Evolutionary conservation across 2,797 vertebrate species (phyloP).

Genomic region (Luscinia megarhynchos): DNA sequence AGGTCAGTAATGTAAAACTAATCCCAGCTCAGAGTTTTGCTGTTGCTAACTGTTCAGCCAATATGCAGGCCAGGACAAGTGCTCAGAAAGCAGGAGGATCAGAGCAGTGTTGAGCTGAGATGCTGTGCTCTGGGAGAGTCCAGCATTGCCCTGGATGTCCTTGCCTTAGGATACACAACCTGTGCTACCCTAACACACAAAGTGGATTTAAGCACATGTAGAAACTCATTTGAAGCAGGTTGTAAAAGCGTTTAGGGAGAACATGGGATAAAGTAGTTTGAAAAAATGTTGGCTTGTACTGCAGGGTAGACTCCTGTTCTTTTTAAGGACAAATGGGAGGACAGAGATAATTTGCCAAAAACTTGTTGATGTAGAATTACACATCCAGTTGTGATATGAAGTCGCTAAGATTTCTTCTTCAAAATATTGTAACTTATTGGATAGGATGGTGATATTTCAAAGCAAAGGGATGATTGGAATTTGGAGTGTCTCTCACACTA

Average conservation of each 20-base stretch:
- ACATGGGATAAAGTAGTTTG: not conserved
- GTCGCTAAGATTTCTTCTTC: not conserved
- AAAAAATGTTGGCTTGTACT: not conserved
- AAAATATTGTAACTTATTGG: not conserved
- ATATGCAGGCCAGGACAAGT: not conserved
- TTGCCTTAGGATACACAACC: not conserved
- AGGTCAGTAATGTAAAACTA: constrained; percentile 5
- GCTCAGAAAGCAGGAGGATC: not conserved
- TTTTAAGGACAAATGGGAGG: not conserved
- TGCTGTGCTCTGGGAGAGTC: not conserved
- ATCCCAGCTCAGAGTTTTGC: not conserved
- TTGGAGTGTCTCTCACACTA: not conserved
- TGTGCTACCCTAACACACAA: not conserved
- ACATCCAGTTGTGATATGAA: not conserved
- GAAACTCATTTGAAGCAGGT: not conserved
- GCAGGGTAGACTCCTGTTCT: not conserved
- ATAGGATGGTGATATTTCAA: not conserved
- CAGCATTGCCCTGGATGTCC: not conserved
- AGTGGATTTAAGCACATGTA: not conserved
- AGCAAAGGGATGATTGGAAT: not conserved
- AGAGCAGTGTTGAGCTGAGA: not conserved
- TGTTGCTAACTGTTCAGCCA: not conserved
- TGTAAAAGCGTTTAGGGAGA: not conserved
- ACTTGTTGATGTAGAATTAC: not conserved
- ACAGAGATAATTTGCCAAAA: not conserved